Conservation (phyloP, 2,113 vertebrate species). For the Odocoileus hemionus region DNA sequence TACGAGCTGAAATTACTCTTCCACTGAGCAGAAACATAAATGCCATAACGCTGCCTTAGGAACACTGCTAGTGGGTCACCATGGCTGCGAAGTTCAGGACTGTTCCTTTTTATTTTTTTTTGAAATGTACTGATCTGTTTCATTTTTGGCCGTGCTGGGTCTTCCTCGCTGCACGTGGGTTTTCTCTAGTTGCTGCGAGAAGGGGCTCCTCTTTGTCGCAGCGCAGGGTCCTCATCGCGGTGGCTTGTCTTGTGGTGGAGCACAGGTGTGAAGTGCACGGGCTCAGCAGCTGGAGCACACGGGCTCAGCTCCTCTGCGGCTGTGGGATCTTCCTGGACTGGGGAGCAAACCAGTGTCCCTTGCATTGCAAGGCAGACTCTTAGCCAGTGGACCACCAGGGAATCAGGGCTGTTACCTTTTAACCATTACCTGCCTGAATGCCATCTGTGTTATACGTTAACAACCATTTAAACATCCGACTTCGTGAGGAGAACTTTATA, state of each 20-base stretch:
- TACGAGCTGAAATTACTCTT: conserved; percentile 1
- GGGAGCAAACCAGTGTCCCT: neutral
- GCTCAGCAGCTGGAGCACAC: neutral
- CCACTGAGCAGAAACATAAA: neutral
- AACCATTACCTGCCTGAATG: neutral
- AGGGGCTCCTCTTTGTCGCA: neutral
- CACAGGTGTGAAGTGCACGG: neutral
- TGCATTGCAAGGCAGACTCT: neutral
- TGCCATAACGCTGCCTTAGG: neutral
- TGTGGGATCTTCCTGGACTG: neutral
- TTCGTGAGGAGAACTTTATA: neutral
- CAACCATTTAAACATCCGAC: neutral
- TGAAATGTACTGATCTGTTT: neutral
- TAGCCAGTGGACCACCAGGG: neutral
- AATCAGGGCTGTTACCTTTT: neutral
- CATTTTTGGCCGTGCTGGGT: neutral
- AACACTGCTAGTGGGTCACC: neutral
- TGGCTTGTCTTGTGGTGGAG: neutral
- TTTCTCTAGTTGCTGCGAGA: neutral
- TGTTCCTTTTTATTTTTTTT: neutral
- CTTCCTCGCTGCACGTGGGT: neutral
- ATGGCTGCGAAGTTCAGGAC: neutral
- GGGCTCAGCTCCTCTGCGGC: neutral
- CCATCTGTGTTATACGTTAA: neutral
- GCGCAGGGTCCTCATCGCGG: neutral